Conservation (phyloP, 1,140 invertebrate species). For the Frieseomelitta varia region DNA sequence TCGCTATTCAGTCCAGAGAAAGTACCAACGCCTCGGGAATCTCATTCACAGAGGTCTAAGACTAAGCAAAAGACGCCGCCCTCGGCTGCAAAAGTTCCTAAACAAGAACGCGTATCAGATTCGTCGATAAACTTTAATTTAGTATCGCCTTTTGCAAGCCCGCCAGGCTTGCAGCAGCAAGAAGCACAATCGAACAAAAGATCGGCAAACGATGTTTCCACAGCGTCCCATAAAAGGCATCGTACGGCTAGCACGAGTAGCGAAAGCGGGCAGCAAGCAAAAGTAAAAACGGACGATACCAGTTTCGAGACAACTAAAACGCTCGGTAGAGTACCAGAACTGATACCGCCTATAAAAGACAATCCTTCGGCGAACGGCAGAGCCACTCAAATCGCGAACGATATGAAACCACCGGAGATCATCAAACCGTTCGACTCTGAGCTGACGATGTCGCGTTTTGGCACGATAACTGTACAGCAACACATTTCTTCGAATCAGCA, state of each 20-base stretch:
- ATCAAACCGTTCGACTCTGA: constrained; percentile 74
- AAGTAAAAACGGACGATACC: constrained; percentile 71
- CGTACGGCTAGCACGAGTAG: constrained; percentile 69
- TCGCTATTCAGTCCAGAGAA: constrained; percentile 84
- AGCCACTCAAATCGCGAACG: constrained; percentile 64
- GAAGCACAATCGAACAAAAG: constrained; percentile 49
- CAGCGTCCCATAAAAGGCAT: constrained; percentile 62
- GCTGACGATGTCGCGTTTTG: constrained; percentile 34
- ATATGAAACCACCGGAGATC: constrained; percentile 74
- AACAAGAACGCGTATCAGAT: constrained; percentile 65
- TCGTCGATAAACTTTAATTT: constrained; percentile 61
- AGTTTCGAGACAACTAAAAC: constrained; percentile 69
- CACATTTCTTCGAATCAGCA: constrained; percentile 48
- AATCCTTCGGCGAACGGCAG: constrained; percentile 59
- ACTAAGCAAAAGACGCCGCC: constrained; percentile 75
- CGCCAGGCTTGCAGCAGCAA: constrained; percentile 60
- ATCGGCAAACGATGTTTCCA: constrained; percentile 46
- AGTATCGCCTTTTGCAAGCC: constrained; percentile 68
- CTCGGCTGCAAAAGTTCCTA: constrained; percentile 63
- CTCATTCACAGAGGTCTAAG: constrained; percentile 68
- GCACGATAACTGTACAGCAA: constrained; percentile 50
- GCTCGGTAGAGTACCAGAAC: constrained; percentile 64
- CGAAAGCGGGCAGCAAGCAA: constrained; percentile 75
- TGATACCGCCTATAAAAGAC: constrained; percentile 68
- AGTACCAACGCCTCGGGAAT: constrained; percentile 67